These are phyloP conservation scores for Drosophila yakuba DNA, from an alignment of 1,140 invertebrate genomes.

Conservation along the genomic window DNA sequence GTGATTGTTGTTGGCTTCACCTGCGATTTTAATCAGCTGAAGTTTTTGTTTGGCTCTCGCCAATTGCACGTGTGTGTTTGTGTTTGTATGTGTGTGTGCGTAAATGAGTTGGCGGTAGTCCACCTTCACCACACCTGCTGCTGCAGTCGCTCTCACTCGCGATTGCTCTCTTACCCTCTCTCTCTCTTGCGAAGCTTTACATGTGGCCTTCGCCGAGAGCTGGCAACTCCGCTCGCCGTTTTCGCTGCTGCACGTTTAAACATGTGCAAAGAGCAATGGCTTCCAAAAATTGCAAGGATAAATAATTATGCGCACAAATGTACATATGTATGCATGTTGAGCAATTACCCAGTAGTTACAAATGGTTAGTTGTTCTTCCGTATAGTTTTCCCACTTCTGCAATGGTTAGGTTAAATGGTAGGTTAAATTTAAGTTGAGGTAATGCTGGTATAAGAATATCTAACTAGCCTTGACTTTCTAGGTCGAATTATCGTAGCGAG, in stretches of 20 bases:
- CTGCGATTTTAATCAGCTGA: slow-evolving; percentile 78
- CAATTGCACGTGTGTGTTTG: slow-evolving; percentile 8
- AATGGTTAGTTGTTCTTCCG: no score
- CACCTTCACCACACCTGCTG: slow-evolving; percentile 81
- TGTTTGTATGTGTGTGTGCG: slow-evolving; percentile 2
- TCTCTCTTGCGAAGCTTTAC: slow-evolving; percentile 15
- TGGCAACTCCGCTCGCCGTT: slow-evolving; percentile 52
- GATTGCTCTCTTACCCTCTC: slow-evolving; percentile 1
- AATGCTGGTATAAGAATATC: no score
- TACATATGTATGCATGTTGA: no score
- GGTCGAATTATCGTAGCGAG: no score
- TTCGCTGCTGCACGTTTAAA: slow-evolving; percentile 12
- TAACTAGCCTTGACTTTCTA: no score
- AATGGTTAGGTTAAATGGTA: no score
- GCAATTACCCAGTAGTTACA: no score
- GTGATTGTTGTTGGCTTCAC: slow-evolving; percentile 52
- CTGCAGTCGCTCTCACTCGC: slow-evolving; percentile 28
- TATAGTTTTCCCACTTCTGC: no score
- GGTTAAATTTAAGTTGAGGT: no score
- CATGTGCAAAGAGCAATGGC: slow-evolving; percentile 3
- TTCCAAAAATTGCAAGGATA: neutral
- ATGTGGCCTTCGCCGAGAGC: slow-evolving; percentile 15
- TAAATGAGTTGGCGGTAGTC: slow-evolving; percentile 25
- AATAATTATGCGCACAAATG: neutral
- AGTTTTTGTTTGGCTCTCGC: slow-evolving; percentile 49